Percentiles rank a stretch among this genome's conserved stretches.
These are phyloP conservation scores for Agrochola macilenta DNA, from an alignment of 2,888 invertebrate species.

Conservation along the genomic window DNA sequence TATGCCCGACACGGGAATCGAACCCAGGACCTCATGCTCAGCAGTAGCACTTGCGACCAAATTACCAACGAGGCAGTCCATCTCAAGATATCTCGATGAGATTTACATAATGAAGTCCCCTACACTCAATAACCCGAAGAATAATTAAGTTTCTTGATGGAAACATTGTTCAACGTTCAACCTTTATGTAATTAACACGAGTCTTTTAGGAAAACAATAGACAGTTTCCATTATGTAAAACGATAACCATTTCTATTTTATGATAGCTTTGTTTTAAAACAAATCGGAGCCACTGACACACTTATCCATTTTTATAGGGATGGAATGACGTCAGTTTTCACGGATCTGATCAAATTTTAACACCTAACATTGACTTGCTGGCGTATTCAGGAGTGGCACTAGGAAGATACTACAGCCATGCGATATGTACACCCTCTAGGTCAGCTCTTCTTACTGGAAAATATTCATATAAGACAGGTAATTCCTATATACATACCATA, in stretches of 20 bases:
- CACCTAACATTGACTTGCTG: slow-evolving; percentile 97
- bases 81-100: background rate
- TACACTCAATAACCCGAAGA: background rate
- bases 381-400: slow-evolving; percentile 96
- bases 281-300: background rate
- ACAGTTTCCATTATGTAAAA: background rate
- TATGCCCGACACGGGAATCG: too few relatives aligned
- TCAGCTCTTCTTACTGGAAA: slow-evolving; percentile 95
- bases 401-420: slow-evolving; percentile 95
- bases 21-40: too few relatives aligned
- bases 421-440: slow-evolving; percentile 96
- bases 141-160: background rate
- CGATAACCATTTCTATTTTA: slow-evolving; percentile 12
- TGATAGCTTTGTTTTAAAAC: slow-evolving; percentile 10
- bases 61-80: too few relatives aligned
- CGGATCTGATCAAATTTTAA: slow-evolving; percentile 95
- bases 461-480: slow-evolving; percentile 95
- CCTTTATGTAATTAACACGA: background rate
- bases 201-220: slow-evolving; percentile 26
- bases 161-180: background rate
- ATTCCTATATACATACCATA: background rate
- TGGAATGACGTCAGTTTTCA: slow-evolving; percentile 98
- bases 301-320: slow-evolving; percentile 91
- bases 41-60: too few relatives aligned
- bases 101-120: background rate